phyloP scores from a whole-genome alignment of 2,888 invertebrate genomes.

The Euspilapteryx auroguttella region DNA sequence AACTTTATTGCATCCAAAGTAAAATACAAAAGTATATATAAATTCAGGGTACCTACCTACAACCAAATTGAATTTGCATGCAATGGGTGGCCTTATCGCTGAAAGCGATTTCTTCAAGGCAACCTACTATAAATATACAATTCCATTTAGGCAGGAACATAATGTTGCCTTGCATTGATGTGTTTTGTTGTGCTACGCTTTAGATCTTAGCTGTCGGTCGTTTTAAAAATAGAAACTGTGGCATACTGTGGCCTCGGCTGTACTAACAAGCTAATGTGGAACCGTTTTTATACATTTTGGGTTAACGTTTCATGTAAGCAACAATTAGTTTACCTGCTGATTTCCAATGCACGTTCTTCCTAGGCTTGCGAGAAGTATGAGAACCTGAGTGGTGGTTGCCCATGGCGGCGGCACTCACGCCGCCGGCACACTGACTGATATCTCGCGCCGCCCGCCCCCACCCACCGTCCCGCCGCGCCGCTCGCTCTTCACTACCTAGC shows the following conservation, averaged over 20 bases:
- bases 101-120: too few species aligned
- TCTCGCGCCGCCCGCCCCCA: slow-evolving; percentile 14
- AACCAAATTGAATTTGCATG: too few species aligned
- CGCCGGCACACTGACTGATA: too few species aligned
- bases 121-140: too few species aligned
- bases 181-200: slow-evolving; percentile 59
- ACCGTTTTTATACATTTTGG: too few species aligned
- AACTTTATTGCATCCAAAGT: too few species aligned
- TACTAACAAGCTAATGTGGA: too few species aligned
- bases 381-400: slow-evolving; percentile 55
- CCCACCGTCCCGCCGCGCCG: slow-evolving; percentile 18
- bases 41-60: too few species aligned
- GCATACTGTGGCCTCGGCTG: slow-evolving; percentile 18
- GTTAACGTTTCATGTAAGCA: background rate
- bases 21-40: too few species aligned
- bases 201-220: slow-evolving; percentile 40
- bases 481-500: slow-evolving; percentile 12
- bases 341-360: slow-evolving; percentile 83
- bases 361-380: slow-evolving; percentile 55
- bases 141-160: too few species aligned
- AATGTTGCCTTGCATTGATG: too few species aligned
- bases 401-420: slow-evolving; percentile 56
- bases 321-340: slow-evolving; percentile 69
- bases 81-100: too few species aligned
- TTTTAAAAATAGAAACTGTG: slow-evolving; percentile 45